Conservation (phyloP, 2,113 vertebrate genomes). For the Semnornis frantzii region DNA sequence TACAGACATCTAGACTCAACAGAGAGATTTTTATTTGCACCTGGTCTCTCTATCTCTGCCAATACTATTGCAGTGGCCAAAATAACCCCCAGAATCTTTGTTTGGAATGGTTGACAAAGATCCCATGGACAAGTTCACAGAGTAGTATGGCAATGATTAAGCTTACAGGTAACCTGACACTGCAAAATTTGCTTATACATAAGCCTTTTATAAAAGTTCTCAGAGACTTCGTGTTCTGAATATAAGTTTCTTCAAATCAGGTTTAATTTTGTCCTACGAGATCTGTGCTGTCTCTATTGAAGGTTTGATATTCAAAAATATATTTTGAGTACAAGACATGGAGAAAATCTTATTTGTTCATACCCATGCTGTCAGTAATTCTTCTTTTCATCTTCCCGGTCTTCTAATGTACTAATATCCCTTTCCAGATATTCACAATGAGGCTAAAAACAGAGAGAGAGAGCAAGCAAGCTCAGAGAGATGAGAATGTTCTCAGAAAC, state of each 20-base stretch:
- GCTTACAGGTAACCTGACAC: neutral
- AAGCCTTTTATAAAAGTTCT: neutral
- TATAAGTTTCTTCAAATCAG: neutral
- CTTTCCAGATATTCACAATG: neutral
- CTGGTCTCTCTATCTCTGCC: neutral
- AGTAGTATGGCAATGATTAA: neutral
- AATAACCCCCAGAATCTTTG: neutral
- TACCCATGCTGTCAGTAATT: neutral
- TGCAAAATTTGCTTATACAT: neutral
- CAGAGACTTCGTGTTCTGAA: neutral
- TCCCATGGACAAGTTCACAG: neutral
- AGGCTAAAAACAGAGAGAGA: neutral
- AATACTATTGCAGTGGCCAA: neutral
- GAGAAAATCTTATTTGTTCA: neutral
- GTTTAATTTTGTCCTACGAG: neutral
- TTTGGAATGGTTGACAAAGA: neutral
- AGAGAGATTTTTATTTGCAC: neutral
- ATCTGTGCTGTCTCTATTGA: neutral
- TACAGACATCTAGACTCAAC: neutral
- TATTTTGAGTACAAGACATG: neutral
- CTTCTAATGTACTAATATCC: accelerated
- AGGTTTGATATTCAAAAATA: neutral
- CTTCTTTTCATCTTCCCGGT: neutral
- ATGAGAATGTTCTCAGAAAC: neutral
- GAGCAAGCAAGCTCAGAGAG: neutral